These are phyloP conservation scores for Dascyllus trimaculatus DNA, from an alignment of 2,113 vertebrate genomes.

Conservation along the genomic window DNA sequence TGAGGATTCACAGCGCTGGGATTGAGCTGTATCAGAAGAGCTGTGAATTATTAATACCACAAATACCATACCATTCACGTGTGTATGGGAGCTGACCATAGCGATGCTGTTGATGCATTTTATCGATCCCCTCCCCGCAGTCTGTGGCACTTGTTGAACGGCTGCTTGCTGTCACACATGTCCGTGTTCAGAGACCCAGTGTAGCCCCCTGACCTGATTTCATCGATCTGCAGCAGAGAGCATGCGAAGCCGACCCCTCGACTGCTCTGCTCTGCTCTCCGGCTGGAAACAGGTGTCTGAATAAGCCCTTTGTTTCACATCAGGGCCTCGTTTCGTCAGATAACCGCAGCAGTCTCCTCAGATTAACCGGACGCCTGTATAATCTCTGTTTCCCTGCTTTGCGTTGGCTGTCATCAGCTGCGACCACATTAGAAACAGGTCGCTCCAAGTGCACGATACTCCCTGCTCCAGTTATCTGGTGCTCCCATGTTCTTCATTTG, in stretches of 20 bases:
- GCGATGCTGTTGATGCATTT: neutral
- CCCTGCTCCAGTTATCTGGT: neutral
- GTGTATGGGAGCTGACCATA: neutral
- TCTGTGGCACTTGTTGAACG: slow-evolving; percentile 68
- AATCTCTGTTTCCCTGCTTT: slow-evolving; percentile 46
- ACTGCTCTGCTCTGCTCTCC: neutral
- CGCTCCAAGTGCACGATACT: slow-evolving; percentile 19
- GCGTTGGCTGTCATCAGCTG: slow-evolving; percentile 29
- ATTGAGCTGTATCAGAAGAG: neutral
- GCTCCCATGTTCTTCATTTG: slow-evolving; percentile 8
- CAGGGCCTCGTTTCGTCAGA: slow-evolving; percentile 15
- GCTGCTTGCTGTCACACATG: slow-evolving; percentile 31
- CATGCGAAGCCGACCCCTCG: neutral
- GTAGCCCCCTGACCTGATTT: slow-evolving; percentile 11
- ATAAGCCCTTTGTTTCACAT: slow-evolving; percentile 68
- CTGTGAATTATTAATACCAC: neutral
- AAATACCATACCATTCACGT: too few species aligned
- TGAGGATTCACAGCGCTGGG: neutral
- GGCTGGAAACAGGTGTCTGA: slow-evolving; percentile 72
- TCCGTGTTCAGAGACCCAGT: neutral
- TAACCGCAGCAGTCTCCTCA: slow-evolving; percentile 30
- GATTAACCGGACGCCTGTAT: slow-evolving; percentile 38
- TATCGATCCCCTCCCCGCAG: neutral
- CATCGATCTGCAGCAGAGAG: slow-evolving; percentile 1
- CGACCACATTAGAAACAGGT: slow-evolving; percentile 44